Percentiles rank a stretch among this genome's conserved stretches.
Conservation (phyloP, 1,140 invertebrate genomes). For the Patella vulgata region DNA sequence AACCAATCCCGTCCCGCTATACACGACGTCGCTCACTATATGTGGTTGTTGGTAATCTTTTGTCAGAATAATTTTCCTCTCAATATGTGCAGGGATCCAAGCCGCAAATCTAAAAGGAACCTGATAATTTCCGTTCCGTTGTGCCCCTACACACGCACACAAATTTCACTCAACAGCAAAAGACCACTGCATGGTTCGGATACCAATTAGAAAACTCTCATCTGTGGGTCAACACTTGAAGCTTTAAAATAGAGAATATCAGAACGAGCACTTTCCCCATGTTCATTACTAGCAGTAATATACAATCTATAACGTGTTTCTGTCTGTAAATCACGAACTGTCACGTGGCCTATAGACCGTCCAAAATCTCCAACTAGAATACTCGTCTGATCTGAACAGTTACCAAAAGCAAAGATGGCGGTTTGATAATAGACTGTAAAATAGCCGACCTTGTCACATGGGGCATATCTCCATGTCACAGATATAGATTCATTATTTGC, state of each 20-base stretch:
- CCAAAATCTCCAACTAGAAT: slow-evolving; percentile 1
- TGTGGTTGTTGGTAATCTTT: no score
- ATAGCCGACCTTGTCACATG: neutral
- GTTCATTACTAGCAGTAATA: slow-evolving; percentile 1
- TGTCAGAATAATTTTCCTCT: no score
- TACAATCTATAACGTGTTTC: neutral
- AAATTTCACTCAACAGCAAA: no score
- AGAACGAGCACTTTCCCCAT: neutral
- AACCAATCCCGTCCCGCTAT: no score
- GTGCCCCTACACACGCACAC: no score
- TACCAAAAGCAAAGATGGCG: neutral
- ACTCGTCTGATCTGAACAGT: neutral
- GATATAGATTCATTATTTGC: neutral
- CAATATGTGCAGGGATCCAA: no score
- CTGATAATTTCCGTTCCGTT: no score
- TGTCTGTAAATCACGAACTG: neutral
- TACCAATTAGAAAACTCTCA: neutral
- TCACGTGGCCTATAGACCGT: neutral
- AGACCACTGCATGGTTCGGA: no score
- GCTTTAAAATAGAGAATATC: neutral
- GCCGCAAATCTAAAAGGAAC: no score
- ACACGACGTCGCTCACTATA: no score
- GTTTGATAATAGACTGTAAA: slow-evolving; percentile 9
- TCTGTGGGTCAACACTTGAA: neutral
- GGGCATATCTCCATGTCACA: neutral